Evolutionary conservation across 2,888 invertebrate genomes (phyloP).

Genomic region (Cybosia mesomella): DNA sequence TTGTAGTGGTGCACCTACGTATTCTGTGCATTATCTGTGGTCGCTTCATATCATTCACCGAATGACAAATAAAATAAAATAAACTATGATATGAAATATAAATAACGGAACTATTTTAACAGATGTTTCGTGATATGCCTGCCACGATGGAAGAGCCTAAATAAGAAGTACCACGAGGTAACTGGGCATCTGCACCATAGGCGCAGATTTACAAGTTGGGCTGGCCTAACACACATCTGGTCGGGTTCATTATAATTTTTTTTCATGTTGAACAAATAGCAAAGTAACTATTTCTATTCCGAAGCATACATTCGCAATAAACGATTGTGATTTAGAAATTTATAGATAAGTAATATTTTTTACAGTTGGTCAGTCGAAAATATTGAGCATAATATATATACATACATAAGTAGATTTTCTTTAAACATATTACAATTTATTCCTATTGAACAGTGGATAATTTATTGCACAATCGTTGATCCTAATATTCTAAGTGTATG

Average conservation of each 20-base stretch:
- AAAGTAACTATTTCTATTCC: constrained; percentile 47
- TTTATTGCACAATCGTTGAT: constrained; percentile 81
- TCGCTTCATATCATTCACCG: constrained; percentile 44
- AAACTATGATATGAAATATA: constrained; percentile 41
- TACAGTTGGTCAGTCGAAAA: constrained; percentile 86
- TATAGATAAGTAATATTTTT: constrained; percentile 70
- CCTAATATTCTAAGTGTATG: constrained; percentile 72
- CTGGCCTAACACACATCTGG: constrained; percentile 25
- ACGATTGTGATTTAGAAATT: constrained; percentile 55
- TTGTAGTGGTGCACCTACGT: constrained; percentile 56
- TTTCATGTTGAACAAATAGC: constrained; percentile 29
- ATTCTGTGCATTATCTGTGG: constrained; percentile 50
- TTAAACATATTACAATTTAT: constrained; percentile 66
- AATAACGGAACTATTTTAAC: constrained; percentile 43
- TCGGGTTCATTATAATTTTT: constrained; percentile 29
- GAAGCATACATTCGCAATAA: constrained; percentile 62
- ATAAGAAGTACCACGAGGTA: constrained; percentile 28
- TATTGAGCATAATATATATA: constrained; percentile 76
- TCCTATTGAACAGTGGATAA: constrained; percentile 72
- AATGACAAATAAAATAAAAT: constrained; percentile 49
- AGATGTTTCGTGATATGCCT: constrained; percentile 49
- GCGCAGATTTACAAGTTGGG: neutral
- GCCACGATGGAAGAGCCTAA: constrained; percentile 40
- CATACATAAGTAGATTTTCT: constrained; percentile 53
- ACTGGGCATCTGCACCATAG: constrained; percentile 13